A percentile compares a stretch with the other conserved stretches of the same genome.
Conservation (phyloP, 2,797 vertebrate genomes). For the Trachops cirrhosus region DNA sequence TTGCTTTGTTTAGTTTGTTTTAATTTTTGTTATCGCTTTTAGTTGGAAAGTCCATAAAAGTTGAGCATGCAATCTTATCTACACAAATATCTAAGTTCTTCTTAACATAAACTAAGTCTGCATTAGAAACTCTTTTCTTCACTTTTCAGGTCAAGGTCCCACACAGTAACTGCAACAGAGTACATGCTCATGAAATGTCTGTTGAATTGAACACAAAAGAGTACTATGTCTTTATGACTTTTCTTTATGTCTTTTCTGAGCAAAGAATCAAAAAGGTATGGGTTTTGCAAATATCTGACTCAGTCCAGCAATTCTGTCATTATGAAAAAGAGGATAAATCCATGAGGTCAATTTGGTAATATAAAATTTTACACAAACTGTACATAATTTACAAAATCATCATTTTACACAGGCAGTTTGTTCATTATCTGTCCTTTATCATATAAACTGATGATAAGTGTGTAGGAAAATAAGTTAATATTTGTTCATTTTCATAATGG, state of each 20-base stretch:
- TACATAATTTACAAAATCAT: neutral
- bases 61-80: neutral
- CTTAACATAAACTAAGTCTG: neutral
- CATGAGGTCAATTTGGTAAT: neutral
- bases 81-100: neutral
- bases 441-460: neutral
- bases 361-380: neutral
- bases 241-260: neutral
- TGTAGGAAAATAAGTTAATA: neutral
- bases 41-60: neutral
- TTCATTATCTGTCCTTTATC: neutral
- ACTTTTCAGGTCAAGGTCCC: neutral
- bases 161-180: fast-evolving
- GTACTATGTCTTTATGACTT: no score
- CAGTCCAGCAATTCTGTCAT: neutral
- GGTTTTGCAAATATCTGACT: neutral
- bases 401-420: neutral
- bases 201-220: neutral
- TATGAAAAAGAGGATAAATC: neutral
- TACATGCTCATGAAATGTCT: neutral
- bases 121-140: neutral
- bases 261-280: neutral
- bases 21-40: neutral
- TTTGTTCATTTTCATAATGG: neutral
- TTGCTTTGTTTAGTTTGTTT: neutral